Conservation (phyloP, 2,888 invertebrate genomes). For the Yponomeuta malinellus region DNA sequence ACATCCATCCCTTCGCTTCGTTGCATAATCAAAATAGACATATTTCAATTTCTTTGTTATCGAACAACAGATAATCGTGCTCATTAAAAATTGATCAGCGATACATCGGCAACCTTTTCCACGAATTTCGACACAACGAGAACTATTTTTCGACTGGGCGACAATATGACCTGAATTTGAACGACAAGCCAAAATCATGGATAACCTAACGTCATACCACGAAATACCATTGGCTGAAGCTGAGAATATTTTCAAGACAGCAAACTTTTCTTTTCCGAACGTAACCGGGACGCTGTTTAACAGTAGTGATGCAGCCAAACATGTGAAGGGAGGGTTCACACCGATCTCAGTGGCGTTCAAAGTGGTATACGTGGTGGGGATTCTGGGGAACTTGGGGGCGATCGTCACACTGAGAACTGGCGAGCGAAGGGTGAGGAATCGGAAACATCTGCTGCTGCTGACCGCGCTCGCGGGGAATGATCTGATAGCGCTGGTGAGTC, state of each 20-base stretch:
- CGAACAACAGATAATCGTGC: neutral
- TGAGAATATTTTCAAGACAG: neutral
- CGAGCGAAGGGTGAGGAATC: conserved; percentile 83
- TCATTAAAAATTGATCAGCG: neutral
- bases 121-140: neutral
- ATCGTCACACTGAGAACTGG: conserved; percentile 82
- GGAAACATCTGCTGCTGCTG: conserved; percentile 87
- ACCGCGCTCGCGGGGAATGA: conserved; percentile 88
- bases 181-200: neutral
- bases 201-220: neutral
- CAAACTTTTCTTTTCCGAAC: neutral
- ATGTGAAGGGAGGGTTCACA: neutral
- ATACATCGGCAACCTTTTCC: neutral
- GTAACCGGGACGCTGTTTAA: neutral
- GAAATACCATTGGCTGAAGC: neutral
- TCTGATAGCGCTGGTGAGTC: conserved; percentile 79
- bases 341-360: conserved; percentile 53
- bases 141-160: neutral
- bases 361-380: conserved; percentile 79
- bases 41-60: too few relatives aligned
- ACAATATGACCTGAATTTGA: neutral
- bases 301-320: neutral
- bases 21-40: neutral
- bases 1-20: neutral
- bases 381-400: conserved; percentile 85